A percentile compares a stretch with the other conserved stretches of the same genome.
These are phyloP conservation scores for Clarias magur DNA, from an alignment of 2,113 vertebrate genomes.

Conservation along the genomic window DNA sequence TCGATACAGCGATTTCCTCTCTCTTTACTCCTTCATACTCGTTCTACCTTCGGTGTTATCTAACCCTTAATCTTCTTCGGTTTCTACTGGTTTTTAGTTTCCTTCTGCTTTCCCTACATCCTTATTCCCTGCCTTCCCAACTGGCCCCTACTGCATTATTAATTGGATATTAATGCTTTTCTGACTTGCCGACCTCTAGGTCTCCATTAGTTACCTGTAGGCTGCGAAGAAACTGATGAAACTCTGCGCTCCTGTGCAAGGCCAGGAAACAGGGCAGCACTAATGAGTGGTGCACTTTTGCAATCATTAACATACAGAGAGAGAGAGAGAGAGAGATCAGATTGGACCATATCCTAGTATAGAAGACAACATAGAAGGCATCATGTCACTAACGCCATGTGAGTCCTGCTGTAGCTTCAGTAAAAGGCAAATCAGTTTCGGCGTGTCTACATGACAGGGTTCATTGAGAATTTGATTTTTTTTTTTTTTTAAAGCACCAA, in stretches of 20 bases:
- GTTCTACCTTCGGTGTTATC: background rate
- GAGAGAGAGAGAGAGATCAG: conserved; percentile 1
- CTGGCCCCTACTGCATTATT: conserved; percentile 61
- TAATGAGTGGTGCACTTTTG: conserved; percentile 58
- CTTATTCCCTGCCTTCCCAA: conserved; percentile 16
- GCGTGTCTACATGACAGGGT: background rate
- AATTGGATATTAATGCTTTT: conserved; percentile 68
- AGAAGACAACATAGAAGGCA: background rate
- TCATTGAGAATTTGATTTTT: background rate
- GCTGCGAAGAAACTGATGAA: conserved; percentile 57
- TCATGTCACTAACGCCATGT: no score
- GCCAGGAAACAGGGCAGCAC: conserved; percentile 45
- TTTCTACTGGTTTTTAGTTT: conserved; percentile 21
- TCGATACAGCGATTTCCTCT: background rate
- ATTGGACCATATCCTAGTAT: conserved; percentile 3
- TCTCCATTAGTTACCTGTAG: conserved; percentile 61
- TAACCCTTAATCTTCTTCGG: conserved; percentile 17
- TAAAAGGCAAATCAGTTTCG: background rate
- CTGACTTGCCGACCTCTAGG: conserved; percentile 62
- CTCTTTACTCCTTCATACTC: background rate
- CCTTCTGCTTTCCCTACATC: conserved; percentile 27
- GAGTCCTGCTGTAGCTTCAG: background rate
- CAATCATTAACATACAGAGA: conserved; percentile 51
- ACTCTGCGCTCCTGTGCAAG: conserved; percentile 50
- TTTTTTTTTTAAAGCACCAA: background rate